phyloP scores from a whole-genome alignment of 2,888 invertebrate genomes.

The Octonoba sinensis region DNA sequence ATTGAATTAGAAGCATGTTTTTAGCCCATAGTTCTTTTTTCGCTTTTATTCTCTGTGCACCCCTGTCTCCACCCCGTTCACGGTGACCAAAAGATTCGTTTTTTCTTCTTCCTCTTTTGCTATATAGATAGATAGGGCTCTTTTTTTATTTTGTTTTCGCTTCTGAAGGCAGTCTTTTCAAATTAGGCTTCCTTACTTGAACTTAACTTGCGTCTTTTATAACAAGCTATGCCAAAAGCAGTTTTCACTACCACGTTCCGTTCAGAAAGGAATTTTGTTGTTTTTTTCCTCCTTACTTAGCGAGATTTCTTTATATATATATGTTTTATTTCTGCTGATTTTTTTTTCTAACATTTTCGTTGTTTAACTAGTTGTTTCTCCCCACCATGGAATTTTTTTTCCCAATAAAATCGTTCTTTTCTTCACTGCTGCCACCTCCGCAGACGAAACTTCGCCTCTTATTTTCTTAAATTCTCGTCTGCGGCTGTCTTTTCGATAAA shows the following conservation, averaged over 20 bases:
- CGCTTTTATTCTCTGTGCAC: not conserved
- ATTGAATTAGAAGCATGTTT: conserved; percentile 60
- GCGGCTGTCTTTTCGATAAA: conserved; percentile 55
- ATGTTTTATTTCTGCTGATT: conserved; percentile 28
- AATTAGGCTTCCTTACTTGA: conserved; percentile 62
- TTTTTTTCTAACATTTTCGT: conserved; percentile 23
- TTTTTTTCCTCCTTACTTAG: conserved; percentile 25
- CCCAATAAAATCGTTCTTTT: conserved; percentile 20
- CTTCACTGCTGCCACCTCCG: conserved; percentile 44
- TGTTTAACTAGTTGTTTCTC: conserved; percentile 58
- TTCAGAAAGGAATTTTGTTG: conserved; percentile 47
- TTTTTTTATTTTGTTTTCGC: conserved; percentile 21
- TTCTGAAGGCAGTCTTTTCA: conserved; percentile 52
- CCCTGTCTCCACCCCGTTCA: conserved; percentile 1
- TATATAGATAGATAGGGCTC: conserved; percentile 17
- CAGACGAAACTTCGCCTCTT: conserved; percentile 47
- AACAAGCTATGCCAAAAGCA: conserved; percentile 64
- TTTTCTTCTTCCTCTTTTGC: not conserved
- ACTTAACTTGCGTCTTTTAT: conserved; percentile 55
- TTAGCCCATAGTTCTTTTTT: conserved; percentile 24
- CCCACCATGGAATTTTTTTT: conserved; percentile 9
- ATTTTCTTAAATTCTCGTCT: conserved; percentile 59
- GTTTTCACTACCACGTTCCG: conserved; percentile 53
- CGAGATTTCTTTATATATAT: conserved; percentile 6
- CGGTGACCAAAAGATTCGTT: conserved; percentile 53